Evolutionary conservation across 2,888 invertebrate species (phyloP).

Genomic region (Heteromurus nitidus): DNA sequence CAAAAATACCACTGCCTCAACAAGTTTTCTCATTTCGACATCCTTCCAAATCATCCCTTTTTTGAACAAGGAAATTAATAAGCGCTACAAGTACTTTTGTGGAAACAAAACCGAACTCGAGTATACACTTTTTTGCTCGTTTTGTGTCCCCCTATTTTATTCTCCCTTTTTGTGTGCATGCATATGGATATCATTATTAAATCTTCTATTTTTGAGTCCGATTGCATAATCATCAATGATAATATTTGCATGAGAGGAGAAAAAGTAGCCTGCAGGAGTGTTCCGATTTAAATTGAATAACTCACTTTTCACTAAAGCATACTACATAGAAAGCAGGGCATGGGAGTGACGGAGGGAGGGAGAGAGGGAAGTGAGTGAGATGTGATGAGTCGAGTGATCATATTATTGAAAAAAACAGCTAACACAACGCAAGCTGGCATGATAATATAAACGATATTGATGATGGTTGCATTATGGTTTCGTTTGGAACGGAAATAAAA

Average conservation of each 20-base stretch:
- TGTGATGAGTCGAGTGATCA: conserved; percentile 3
- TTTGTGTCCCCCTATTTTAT: no score
- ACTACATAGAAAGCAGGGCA: not conserved
- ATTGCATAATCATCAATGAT: conserved; percentile 13
- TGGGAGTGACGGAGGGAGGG: no score
- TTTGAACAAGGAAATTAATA: no score
- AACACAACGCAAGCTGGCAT: conserved; percentile 2
- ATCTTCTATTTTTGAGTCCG: not conserved
- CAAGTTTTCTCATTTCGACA: no score
- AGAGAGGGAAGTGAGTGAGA: not conserved
- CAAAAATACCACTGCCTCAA: no score
- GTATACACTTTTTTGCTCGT: no score
- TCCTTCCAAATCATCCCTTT: no score
- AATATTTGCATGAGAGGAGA: not conserved
- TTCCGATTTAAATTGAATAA: not conserved
- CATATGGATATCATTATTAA: no score
- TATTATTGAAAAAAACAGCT: conserved; percentile 8
- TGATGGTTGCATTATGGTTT: not conserved
- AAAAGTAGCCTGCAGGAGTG: not conserved
- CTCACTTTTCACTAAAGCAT: not conserved
- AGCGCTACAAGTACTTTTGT: no score
- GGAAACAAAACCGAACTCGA: no score
- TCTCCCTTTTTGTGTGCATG: no score
- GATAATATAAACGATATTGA: not conserved
- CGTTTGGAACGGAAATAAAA: no score